These are phyloP conservation scores for Aptenodytes patagonicus DNA, from an alignment of 2,113 vertebrate genomes.

Conservation along the genomic window DNA sequence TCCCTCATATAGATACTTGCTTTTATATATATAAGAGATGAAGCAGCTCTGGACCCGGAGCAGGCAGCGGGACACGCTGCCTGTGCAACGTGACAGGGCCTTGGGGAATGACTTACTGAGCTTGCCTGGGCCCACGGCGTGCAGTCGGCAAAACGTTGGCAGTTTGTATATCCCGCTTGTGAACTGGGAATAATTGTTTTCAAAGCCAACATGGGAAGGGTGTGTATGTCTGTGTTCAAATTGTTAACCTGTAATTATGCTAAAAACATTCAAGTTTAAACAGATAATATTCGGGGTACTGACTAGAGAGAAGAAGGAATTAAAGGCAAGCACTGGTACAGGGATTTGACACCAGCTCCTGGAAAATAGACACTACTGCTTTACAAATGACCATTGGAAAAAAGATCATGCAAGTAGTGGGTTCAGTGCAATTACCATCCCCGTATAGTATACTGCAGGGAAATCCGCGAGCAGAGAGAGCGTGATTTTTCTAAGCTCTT, in stretches of 20 bases:
- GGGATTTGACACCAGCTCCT: neutral
- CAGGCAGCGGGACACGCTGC: neutral
- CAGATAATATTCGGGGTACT: neutral
- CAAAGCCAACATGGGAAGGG: neutral
- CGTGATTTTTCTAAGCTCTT: neutral
- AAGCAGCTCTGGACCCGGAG: neutral
- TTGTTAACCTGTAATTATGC: neutral
- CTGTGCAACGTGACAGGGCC: rapidly evolving
- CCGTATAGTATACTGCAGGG: neutral
- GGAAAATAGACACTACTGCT: neutral
- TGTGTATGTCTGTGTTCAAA: neutral
- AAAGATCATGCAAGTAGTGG: neutral
- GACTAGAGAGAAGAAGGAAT: neutral
- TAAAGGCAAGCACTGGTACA: neutral
- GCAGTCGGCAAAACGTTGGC: rapidly evolving
- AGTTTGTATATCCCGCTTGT: neutral
- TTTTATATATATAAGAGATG: neutral
- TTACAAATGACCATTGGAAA: neutral
- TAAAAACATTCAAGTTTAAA: slow-evolving; percentile 7
- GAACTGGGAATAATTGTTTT: neutral
- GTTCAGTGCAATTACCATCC: neutral
- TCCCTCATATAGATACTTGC: neutral
- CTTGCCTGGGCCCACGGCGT: rapidly evolving
- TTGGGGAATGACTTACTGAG: neutral
- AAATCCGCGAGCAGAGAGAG: neutral